Evolutionary conservation across 2,888 invertebrate genomes (phyloP).

Genomic region (Saturnia pavonia): DNA sequence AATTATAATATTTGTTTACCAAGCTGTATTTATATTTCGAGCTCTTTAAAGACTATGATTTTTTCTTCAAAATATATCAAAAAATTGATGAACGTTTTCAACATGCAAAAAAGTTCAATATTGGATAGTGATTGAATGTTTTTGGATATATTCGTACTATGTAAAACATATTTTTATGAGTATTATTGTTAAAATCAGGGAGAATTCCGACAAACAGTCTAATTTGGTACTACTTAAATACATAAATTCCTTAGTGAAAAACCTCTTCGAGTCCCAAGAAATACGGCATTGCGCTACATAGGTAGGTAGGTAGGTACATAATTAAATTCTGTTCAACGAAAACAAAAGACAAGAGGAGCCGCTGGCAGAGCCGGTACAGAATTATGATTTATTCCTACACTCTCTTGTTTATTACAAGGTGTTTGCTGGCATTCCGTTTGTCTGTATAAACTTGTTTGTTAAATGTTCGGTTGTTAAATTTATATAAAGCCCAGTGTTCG

Average conservation of each 20-base stretch:
- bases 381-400: conserved; percentile 18
- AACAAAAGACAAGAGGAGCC: conserved; percentile 20
- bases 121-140: too few species aligned
- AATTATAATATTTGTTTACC: too few species aligned
- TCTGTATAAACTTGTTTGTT: conserved; percentile 17
- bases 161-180: too few species aligned
- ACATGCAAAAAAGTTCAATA: too few species aligned
- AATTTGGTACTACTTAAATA: not conserved
- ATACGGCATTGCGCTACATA: not conserved
- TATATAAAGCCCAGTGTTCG: too few species aligned
- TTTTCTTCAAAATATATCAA: too few species aligned
- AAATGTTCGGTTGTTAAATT: conserved; percentile 13
- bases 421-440: conserved; percentile 10
- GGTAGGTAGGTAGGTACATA: too few species aligned
- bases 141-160: too few species aligned
- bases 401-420: conserved; percentile 12
- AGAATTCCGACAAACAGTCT: not conserved
- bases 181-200: too few species aligned
- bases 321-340: conserved; percentile 6
- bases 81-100: too few species aligned
- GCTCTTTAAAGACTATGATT: too few species aligned
- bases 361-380: conserved; percentile 18
- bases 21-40: too few species aligned
- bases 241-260: not conserved
- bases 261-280: not conserved